Evolutionary conservation across 2,797 vertebrate genomes (phyloP).

Genomic region (Chaetophractus vellerosus): DNA sequence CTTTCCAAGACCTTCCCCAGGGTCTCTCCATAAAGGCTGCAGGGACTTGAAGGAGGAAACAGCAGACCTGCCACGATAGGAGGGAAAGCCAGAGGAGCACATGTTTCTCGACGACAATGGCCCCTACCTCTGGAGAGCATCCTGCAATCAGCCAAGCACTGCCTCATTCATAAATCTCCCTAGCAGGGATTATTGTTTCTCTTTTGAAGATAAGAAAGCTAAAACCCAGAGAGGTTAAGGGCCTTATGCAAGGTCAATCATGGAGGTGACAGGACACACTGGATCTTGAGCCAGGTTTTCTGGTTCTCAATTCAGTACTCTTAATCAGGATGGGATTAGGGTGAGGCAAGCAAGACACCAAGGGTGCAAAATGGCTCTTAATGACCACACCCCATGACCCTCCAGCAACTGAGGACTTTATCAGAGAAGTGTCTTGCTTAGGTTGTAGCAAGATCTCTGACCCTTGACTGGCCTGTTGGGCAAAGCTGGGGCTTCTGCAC

Average conservation of each 20-base stretch:
- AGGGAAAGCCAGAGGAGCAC: too few relatives aligned
- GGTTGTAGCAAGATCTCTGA: neutral
- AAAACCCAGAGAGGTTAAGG: neutral
- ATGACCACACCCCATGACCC: too few relatives aligned
- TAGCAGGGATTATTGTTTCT: neutral
- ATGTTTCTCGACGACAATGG: neutral
- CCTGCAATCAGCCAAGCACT: neutral
- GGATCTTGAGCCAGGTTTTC: neutral
- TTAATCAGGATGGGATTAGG: neutral
- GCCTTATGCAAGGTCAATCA: neutral
- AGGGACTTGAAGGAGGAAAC: neutral
- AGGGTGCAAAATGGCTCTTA: neutral
- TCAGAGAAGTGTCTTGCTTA: neutral
- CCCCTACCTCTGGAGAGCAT: neutral
- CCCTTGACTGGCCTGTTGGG: neutral
- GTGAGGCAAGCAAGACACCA: neutral
- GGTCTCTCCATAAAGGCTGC: neutral
- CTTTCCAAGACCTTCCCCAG: neutral
- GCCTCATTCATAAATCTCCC: neutral
- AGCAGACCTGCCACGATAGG: fast-evolving
- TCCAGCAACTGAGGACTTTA: neutral
- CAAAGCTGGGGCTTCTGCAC: neutral
- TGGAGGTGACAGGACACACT: fast-evolving
- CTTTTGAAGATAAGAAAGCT: neutral
- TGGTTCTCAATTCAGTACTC: neutral